phyloP scores from a whole-genome alignment of 2,797 vertebrate species.

The Zalophus californianus region DNA sequence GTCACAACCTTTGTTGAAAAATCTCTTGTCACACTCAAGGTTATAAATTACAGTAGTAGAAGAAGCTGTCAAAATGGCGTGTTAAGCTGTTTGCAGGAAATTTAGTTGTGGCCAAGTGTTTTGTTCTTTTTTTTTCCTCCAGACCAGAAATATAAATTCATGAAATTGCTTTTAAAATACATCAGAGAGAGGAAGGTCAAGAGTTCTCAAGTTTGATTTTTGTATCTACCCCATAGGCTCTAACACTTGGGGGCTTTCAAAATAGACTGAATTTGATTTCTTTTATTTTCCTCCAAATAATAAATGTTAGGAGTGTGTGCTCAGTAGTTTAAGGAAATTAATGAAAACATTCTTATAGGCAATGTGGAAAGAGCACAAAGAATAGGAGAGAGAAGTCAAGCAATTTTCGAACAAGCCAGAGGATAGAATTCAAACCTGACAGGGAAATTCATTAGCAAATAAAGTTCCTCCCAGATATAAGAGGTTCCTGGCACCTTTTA shows the following conservation, averaged over 20 bases:
- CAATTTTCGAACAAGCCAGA: slow-evolving; percentile 61
- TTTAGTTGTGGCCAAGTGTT: slow-evolving; percentile 33
- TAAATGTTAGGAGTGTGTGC: slow-evolving; percentile 71
- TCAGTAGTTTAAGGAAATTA: slow-evolving; percentile 76
- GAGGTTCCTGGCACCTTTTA: background rate
- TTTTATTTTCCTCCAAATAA: slow-evolving; percentile 75
- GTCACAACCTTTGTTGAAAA: slow-evolving; percentile 50
- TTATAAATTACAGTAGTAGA: slow-evolving; percentile 57
- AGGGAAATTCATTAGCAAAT: slow-evolving; percentile 57
- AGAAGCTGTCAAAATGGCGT: slow-evolving; percentile 30
- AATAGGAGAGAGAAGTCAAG: slow-evolving; percentile 59
- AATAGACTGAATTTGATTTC: slow-evolving; percentile 72
- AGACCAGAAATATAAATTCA: slow-evolving; percentile 64
- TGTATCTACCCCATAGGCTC: slow-evolving; percentile 70
- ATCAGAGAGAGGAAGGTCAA: slow-evolving; percentile 71
- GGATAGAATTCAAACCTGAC: slow-evolving; percentile 19
- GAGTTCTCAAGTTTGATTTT: slow-evolving; percentile 79
- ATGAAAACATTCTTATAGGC: slow-evolving; percentile 65
- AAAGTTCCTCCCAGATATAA: background rate
- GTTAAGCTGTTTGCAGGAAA: slow-evolving; percentile 60
- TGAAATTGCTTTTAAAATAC: slow-evolving; percentile 70
- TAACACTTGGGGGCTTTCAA: slow-evolving; percentile 71
- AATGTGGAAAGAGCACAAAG: slow-evolving; percentile 54
- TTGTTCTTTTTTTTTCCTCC: background rate
- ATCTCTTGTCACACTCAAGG: slow-evolving; percentile 24